Base-by-base conservation (phyloP, 2,888 invertebrate species). In the Drepana falcataria region DNA sequence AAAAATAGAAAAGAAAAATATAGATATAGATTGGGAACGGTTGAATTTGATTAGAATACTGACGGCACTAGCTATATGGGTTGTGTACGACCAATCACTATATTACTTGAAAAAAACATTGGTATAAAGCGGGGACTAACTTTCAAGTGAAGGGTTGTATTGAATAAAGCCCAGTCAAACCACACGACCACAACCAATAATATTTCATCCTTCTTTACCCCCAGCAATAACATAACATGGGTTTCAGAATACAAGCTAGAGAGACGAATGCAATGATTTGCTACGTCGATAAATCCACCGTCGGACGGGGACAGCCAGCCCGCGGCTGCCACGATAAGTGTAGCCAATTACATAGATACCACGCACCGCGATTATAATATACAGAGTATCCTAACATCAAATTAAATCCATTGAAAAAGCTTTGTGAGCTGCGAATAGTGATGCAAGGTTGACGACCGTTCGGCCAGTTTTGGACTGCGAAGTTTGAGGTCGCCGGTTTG, bases 341-440 rank as follows among this genome's bases (percentile, higher is more conserved):
- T 85, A 86, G 86, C 87, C 87, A 87, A 87, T 88, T 87, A 88
- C 79, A 70, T 77, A 71, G 79, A 83, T 81, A 79, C 80, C 75
- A 71, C 75, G 80, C 75, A 75, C 77, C 73, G 75, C 71, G 74
- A 75, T 71, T 73, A 73, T 73, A 75, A 71, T 69, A 69, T 69
- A 73, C 73, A 21, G 73, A 72, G 68, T 73, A 69, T 74, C 74
- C 71, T 66, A 64, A 61, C 65, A 70, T 75, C 68, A 70, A 44
- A 73, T 63, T 66, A 66, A 66, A 65, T 68, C 64, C 61, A 69
- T 69, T 58, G 61, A 55, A 57, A 53, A 41, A 35, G 37, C 4
- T 37, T 37, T 37, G 21, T 21, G 48, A 52, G 44, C 35, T 48
- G 35, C 35, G 35, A 59, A 37, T 37, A 6, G 37, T 49, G 5